Base-by-base conservation (phyloP, 2,888 invertebrate genomes). In the Lepidocyrtinus sp. region DNA sequence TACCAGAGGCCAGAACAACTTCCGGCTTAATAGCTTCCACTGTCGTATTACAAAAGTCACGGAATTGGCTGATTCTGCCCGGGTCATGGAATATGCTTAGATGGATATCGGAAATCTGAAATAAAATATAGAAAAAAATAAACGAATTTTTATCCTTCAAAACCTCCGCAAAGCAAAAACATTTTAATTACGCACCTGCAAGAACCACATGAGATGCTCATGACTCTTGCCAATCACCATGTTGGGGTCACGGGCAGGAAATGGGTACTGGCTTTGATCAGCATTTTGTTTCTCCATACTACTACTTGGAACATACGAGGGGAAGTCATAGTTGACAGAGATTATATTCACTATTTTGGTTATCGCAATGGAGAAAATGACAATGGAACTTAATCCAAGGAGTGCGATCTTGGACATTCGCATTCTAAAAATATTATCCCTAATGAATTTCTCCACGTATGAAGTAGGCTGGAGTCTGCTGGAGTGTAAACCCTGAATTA, bases 101-200 rank as follows among this genome's bases (percentile, higher is more conserved):
- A 88, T 97, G 97, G 84, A 96, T 91, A 89, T 97, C 97, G 80
- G 95, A 94, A 87, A 97, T 93, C 96, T 96, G 88, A 65, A 90
- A 89, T 75, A 59, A 72, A 15, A 26, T 72, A 22, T 21, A 26
- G 21, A 27, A 19, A 61, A 22, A 22, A 73, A 3, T 21, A 36
- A 55, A 25, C 12, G 63, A 12, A 17, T 22, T 50, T 26, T 61
- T 62, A 61, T 22, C 17, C 26, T 61, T n/a, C n/a, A n/a, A n/a
- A n/a, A n/a, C n/a, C n/a, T n/a, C n/a, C n/a, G n/a, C n/a, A n/a
- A n/a, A n/a, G n/a, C n/a, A n/a, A n/a, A n/a, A n/a, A n/a, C n/a
- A n/a, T 25, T 69, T 24, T 17, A n/a, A 5, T 55, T 0, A 27
- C n/a, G 89, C 89, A 94, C 94, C 91, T 95, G 94, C 83, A 94